Evolutionary conservation across 2,888 invertebrate genomes (phyloP).

Genomic region (Tiliacea citrago): DNA sequence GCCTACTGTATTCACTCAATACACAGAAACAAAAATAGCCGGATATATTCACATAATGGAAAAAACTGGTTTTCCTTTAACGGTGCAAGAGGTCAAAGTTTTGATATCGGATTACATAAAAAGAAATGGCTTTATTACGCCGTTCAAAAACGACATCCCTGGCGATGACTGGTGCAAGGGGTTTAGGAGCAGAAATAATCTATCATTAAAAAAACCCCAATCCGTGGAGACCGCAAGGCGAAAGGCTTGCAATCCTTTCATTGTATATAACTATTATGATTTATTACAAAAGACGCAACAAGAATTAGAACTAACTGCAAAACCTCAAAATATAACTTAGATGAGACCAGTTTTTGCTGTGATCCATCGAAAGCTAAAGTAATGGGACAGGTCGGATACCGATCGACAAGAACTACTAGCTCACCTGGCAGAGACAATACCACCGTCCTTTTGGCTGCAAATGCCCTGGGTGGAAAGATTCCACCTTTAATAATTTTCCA

Average conservation of each 20-base stretch:
- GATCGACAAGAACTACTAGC: not conserved
- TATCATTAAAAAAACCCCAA: conserved; percentile 2
- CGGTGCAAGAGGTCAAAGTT: no score
- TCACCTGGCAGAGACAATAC: not conserved
- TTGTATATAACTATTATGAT: not conserved
- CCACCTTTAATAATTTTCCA: not conserved
- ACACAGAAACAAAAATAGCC: no score
- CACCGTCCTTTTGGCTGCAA: not conserved
- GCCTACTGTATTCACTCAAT: no score
- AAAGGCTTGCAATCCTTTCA: not conserved
- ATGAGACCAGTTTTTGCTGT: not conserved
- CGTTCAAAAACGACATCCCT: conserved; percentile 4
- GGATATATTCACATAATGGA: no score
- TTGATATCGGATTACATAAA: conserved; percentile 1
- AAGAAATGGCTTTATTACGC: conserved; percentile 10
- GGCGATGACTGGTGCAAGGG: conserved; percentile 8
- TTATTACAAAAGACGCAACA: not conserved
- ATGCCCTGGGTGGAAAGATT: not conserved
- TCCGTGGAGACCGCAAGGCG: not conserved
- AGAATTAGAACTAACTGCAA: not conserved
- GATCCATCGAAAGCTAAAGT: not conserved
- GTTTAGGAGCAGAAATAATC: not conserved
- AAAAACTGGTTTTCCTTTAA: no score
- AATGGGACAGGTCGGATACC: not conserved
- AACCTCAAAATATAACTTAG: not conserved